Evolutionary conservation across 2,113 vertebrate genomes (phyloP), one percentile per base, ranked within the genome.

Genomic region (Notiomystis cincta): DNA sequence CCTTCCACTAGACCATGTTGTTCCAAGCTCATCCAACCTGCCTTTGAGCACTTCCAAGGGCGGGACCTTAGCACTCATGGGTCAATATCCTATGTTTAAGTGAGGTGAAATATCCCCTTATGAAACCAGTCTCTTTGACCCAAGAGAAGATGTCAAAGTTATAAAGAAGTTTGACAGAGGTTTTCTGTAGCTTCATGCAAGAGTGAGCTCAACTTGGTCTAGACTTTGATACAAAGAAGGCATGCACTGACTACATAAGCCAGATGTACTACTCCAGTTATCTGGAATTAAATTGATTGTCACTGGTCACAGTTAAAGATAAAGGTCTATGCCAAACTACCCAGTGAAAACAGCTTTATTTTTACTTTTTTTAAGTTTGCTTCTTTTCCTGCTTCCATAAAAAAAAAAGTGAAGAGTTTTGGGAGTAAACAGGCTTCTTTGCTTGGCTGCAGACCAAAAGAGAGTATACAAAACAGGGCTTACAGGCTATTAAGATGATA

Each of bases 401-500:
- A 65, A 10, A 35, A 65, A 10, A n/a, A 93, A 82, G 33, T 30
- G 42, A 86, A 75, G 45, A 64, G 4, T 69, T 95, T 57, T 72
- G 20, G 47, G 61, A 50, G 38, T 65, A 96, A 96, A 96, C 47
- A 89, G 71, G 75, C 51, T 85, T 88, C 64, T 94, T 82, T n/a
- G 45, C 90, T 73, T 97, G 87, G 71, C 92, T 91, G 45, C 73
- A 95, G 60, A 94, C 82, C 93, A 93, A 94, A 89, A 96, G 54
- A 91, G 72, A 96, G 90, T 95, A 90, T 90, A 97, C 92, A 98
- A 97, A 97, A 94, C 69, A 90, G 83, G 51, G 48, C 62, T 96
- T 96, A 66, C 65, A 96, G 95, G 94, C 92, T 96, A 96, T 97
- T 98, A 97, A 89, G 89, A 98, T 96, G 97, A 98, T 98, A 98